Evolutionary conservation across 2,888 invertebrate genomes (phyloP), one percentile per base, ranked within the genome.

Genomic region (Hypomecis atomaria): DNA sequence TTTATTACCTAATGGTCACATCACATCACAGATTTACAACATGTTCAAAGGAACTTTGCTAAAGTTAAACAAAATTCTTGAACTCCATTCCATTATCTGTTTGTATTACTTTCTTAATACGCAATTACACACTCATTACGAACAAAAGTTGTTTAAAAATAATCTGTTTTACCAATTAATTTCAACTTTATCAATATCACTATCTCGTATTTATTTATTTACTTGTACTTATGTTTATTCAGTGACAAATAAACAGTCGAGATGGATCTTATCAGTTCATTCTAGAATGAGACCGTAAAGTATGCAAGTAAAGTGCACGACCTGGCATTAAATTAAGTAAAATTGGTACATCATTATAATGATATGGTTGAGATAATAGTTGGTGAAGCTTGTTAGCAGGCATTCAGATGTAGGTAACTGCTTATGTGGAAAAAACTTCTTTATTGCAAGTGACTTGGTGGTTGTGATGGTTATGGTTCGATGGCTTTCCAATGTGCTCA

Each of bases 261-360:
- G 50, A 52, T 55, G 36, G 43, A 61, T 44, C 42, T 56, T 56
- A 52, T 62, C 44, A 42, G 13, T n/a, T 48, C 37, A 36, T 61
- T 48, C 54, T 55, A 55, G 59, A 59, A 59, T 37, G 8, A 38
- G 36, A 43, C 23, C 42, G 23, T 52, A 23, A 45, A 44, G 34
- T 59, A 23, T 59, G 42, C 23, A 43, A 13, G 55, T 23, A 10
- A 37, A 52, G 59, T 38, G 45, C 52, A 45, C 13, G 45, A 59
- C 53, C 59, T 44, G 9, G 23, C 37, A 43, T 49, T 53, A 42
- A 23, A 33, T 33, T 42, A 53, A n/a, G 53, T 53, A 53, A 53
- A 53, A 53, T 33, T 53, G 53, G 53, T 11, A 53, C 33, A 40
- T 42, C 9, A 23, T 6, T 9, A 53, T 33, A n/a, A 5, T 36